phyloP scores from a whole-genome alignment of 2,113 vertebrate species.

The Chrysemys picta region DNA sequence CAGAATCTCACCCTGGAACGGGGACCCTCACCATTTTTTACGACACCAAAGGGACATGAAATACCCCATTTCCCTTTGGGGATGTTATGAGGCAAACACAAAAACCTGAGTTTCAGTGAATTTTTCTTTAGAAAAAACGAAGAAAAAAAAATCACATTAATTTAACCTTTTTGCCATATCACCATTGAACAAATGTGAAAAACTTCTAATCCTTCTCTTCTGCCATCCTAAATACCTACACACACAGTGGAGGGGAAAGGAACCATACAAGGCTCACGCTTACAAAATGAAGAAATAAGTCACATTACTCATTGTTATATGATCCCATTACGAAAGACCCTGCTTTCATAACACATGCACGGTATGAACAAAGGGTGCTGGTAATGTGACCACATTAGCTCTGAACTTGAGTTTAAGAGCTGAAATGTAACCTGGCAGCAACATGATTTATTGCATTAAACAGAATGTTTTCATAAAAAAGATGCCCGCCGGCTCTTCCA shows the following conservation, averaged over 20 bases:
- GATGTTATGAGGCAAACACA: background rate
- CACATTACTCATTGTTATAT: background rate
- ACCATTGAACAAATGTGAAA: background rate
- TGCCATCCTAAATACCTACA: background rate
- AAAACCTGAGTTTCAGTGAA: background rate
- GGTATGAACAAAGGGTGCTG: background rate
- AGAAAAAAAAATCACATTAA: background rate
- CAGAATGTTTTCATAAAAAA: background rate
- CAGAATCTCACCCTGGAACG: background rate
- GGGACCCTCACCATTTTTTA: background rate
- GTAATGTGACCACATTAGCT: background rate
- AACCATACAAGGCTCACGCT: background rate
- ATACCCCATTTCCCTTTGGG: background rate
- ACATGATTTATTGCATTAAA: background rate
- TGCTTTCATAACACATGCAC: background rate
- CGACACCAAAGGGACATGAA: background rate
- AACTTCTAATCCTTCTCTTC: background rate
- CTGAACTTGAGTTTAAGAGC: background rate
- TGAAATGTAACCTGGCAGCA: background rate
- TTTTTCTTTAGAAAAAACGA: background rate
- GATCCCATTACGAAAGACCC: background rate
- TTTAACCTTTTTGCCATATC: background rate
- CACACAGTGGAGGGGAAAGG: accelerated
- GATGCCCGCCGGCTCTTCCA: background rate
- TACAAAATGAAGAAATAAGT: background rate